These are phyloP conservation scores for Chloromyia formosa DNA, from an alignment of 2,888 invertebrate species.

Conservation along the genomic window DNA sequence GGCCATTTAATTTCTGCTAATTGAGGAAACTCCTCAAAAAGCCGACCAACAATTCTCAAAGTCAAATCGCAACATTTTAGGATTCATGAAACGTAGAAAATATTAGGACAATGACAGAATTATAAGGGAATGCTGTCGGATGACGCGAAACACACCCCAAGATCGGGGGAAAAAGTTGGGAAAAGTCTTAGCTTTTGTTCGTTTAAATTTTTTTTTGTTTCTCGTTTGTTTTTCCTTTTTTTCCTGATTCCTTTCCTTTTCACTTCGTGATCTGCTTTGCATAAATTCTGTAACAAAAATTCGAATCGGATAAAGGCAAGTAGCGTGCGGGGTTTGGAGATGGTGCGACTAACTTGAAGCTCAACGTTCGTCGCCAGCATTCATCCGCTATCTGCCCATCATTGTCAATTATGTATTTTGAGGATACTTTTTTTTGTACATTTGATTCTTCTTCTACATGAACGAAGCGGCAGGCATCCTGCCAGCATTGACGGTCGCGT, in stretches of 20 bases:
- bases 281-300: slow-evolving; percentile 33
- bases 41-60: background rate
- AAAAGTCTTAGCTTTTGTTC: background rate
- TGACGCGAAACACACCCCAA: background rate
- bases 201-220: background rate
- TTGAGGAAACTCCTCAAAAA: slow-evolving; percentile 10
- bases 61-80: slow-evolving; percentile 17
- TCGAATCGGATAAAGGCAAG: slow-evolving; percentile 33
- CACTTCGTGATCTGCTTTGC: slow-evolving; percentile 33
- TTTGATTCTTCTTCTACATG: too few relatives aligned
- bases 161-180: too few relatives aligned
- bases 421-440: background rate
- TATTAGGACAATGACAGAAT: slow-evolving; percentile 21
- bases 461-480: too few relatives aligned
- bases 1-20: slow-evolving; percentile 10
- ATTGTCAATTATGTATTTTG: slow-evolving; percentile 1
- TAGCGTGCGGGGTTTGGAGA: slow-evolving; percentile 8
- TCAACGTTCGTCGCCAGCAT: background rate
- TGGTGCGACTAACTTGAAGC: background rate
- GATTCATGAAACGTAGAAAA: slow-evolving; percentile 25
- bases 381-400: background rate
- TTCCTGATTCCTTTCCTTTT: background rate
- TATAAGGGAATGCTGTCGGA: background rate
- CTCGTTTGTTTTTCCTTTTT: background rate
- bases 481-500: too few relatives aligned